phyloP scores from a whole-genome alignment of 2,797 vertebrate species.

The Sphaeramia orbicularis region DNA sequence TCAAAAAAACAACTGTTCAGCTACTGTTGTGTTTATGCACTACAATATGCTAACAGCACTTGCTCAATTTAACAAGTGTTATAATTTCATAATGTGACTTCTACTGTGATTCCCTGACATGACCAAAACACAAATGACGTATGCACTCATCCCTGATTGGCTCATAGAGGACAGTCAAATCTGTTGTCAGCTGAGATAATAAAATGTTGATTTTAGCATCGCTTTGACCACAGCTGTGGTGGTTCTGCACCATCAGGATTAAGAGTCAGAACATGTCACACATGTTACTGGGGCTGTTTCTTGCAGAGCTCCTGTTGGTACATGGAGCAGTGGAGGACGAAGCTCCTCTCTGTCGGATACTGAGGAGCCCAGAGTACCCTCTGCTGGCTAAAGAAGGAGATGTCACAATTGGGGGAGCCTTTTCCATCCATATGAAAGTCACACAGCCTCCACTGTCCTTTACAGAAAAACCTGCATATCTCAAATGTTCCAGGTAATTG shows the following conservation, averaged over 20 bases:
- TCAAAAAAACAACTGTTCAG: no score
- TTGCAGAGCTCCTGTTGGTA: constrained; percentile 33
- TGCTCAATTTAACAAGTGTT: no score
- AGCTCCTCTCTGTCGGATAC: constrained; percentile 65
- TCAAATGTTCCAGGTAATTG: constrained; percentile 80
- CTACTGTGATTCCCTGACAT: no score
- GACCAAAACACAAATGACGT: not conserved
- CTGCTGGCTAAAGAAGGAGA: constrained; percentile 79
- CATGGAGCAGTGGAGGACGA: constrained; percentile 42
- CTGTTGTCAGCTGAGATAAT: constrained; percentile 20
- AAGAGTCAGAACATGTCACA: constrained; percentile 48
- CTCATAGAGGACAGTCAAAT: not conserved
- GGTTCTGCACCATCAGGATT: constrained; percentile 8
- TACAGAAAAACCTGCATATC: constrained; percentile 71
- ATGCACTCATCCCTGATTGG: constrained; percentile 57
- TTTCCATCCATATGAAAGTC: constrained; percentile 83
- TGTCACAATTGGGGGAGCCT: constrained; percentile 79
- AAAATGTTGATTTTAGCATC: constrained; percentile 21
- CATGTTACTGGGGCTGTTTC: constrained; percentile 28
- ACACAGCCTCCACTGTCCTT: constrained; percentile 69
- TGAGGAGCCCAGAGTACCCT: constrained; percentile 72
- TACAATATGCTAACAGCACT: not conserved
- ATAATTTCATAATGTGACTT: no score
- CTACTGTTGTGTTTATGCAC: no score
- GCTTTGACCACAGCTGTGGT: not conserved